Evolutionary conservation across 2,888 invertebrate species (phyloP).

Genomic region (Cyrtodaria siliqua): DNA sequence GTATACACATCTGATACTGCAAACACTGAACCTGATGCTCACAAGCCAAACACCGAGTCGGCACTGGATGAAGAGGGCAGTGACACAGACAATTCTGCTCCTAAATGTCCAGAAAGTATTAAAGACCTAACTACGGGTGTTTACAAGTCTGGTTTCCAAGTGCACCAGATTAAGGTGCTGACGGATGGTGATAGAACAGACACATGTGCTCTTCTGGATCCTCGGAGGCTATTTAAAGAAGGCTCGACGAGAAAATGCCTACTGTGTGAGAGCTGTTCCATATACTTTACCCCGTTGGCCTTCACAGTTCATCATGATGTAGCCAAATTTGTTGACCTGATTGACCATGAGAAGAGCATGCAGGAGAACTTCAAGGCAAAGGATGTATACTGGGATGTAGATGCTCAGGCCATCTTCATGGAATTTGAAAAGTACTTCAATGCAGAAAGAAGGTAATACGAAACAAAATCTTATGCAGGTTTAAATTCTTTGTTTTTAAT

Average conservation of each 20-base stretch:
- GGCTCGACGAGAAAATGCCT: constrained; percentile 34
- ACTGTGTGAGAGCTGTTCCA: constrained; percentile 32
- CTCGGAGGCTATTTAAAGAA: constrained; percentile 18
- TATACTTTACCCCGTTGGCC: constrained; percentile 39
- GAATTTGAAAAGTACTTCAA: constrained; percentile 22
- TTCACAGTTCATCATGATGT: constrained; percentile 49
- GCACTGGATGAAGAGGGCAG: too few species aligned
- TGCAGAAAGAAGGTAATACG: constrained; percentile 17
- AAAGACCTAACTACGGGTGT: too few species aligned
- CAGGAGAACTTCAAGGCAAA: background rate
- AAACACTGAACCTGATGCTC: too few species aligned
- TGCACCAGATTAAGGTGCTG: constrained; percentile 16
- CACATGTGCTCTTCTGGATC: constrained; percentile 33
- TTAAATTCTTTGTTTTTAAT: too few species aligned
- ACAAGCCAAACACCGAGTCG: too few species aligned
- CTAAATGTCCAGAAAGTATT: too few species aligned
- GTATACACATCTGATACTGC: too few species aligned
- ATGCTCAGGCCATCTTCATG: constrained; percentile 15
- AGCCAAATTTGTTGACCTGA: background rate
- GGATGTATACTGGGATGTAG: background rate
- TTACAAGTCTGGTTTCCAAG: constrained; percentile 8
- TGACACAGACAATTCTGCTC: too few species aligned
- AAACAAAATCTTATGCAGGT: too few species aligned
- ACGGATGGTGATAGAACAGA: background rate
- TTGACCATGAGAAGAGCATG: constrained; percentile 29